Percentiles rank a stretch among this genome's conserved stretches.
Evolutionary conservation across 2,113 vertebrate genomes (phyloP).

Genomic region (Empidonax alnorum): DNA sequence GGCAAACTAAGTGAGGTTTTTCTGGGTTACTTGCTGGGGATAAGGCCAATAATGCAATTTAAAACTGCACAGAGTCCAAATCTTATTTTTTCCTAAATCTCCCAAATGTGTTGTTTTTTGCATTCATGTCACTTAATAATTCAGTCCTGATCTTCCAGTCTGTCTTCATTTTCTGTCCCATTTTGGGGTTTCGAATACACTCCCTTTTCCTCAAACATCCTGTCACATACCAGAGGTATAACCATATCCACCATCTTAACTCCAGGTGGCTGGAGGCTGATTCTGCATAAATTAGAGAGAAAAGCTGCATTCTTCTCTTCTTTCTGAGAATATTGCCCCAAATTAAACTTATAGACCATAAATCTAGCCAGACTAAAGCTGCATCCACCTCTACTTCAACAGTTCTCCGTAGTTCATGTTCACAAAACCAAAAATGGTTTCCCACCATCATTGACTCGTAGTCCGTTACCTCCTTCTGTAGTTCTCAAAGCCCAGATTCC

Average conservation of each 20-base stretch:
- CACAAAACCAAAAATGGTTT: background rate
- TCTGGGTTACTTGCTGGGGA: constrained; percentile 40
- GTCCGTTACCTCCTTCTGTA: background rate
- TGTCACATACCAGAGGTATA: constrained; percentile 50
- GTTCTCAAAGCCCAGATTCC: background rate
- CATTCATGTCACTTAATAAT: constrained; percentile 58
- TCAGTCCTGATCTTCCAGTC: constrained; percentile 43
- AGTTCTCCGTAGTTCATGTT: background rate
- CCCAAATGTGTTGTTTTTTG: constrained; percentile 19
- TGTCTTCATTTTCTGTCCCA: constrained; percentile 40
- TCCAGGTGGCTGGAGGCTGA: constrained; percentile 55
- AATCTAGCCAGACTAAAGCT: constrained; percentile 14
- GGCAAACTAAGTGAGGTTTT: constrained; percentile 8
- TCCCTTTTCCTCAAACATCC: constrained; percentile 40
- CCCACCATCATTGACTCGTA: background rate
- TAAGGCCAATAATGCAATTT: constrained; percentile 55
- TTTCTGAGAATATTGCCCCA: background rate
- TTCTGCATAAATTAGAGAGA: constrained; percentile 39
- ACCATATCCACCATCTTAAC: constrained; percentile 2
- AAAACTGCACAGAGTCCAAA: constrained; percentile 36
- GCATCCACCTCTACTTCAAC: background rate
- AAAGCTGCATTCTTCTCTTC: constrained; percentile 29
- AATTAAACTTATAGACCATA: constrained; percentile 3
- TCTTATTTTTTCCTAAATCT: constrained; percentile 32
- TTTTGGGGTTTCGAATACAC: constrained; percentile 30